Evolutionary conservation across 2,888 invertebrate species (phyloP).

Genomic region (Pilophorus perplexus): DNA sequence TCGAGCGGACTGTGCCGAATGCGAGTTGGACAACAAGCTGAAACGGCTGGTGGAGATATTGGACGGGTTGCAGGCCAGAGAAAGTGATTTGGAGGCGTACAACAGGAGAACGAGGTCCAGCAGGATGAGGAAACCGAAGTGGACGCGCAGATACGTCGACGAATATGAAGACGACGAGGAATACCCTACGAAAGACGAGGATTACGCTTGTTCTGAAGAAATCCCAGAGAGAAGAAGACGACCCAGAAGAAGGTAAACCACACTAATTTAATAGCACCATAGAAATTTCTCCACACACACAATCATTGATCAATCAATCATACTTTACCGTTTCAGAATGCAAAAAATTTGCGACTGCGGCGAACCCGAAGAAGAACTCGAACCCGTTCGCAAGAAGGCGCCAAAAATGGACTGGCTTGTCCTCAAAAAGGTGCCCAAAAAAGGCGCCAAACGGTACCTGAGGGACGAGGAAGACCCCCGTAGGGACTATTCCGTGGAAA

Average conservation of each 20-base stretch:
- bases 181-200: not conserved
- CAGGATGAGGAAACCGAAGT: slow-evolving; percentile 1
- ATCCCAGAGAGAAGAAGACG: not conserved
- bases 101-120: too few species aligned
- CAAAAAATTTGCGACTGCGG: not conserved
- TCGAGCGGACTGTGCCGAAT: not conserved
- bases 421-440: slow-evolving; percentile 6
- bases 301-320: too few species aligned
- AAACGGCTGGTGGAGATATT: not conserved
- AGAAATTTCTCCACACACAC: too few species aligned
- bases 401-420: slow-evolving; percentile 25
- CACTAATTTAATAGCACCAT: too few species aligned
- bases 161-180: not conserved
- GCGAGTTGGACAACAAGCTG: not conserved
- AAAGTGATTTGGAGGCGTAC: not conserved
- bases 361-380: not conserved
- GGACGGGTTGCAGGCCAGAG: not conserved
- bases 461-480: not conserved
- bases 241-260: not conserved
- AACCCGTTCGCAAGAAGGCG: not conserved
- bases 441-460: slow-evolving; percentile 1
- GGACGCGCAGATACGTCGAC: not conserved
- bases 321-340: too few species aligned
- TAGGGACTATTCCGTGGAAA: not conserved
- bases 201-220: too few species aligned